Evolutionary conservation across 1,140 invertebrate genomes (phyloP).

Genomic region (Meloidogyne hapla): DNA sequence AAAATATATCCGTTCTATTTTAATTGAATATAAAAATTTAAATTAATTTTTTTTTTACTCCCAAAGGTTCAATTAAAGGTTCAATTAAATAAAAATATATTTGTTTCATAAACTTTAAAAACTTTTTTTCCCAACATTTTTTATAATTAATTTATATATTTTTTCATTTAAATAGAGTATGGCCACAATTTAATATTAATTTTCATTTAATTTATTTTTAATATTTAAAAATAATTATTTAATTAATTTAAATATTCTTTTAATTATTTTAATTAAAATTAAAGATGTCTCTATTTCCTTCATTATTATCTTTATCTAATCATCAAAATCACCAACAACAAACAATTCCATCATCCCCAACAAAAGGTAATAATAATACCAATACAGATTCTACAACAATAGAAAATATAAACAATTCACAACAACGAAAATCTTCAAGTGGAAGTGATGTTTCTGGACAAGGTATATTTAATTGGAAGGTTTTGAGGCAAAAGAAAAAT

Average conservation of each 20-base stretch:
- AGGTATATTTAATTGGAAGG: neutral
- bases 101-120: too few relatives aligned
- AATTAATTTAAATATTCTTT: neutral
- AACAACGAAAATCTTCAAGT: neutral
- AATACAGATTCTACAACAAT: slow-evolving; percentile 1
- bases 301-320: slow-evolving; percentile 13
- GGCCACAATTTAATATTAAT: too few relatives aligned
- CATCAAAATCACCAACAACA: neutral
- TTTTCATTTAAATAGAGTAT: too few relatives aligned
- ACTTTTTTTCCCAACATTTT: too few relatives aligned
- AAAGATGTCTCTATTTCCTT: slow-evolving; percentile 22
- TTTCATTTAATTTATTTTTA: neutral
- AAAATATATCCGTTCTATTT: neutral
- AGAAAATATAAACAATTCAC: neutral
- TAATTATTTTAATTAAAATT: neutral
- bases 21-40: neutral
- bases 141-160: too few relatives aligned
- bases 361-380: neutral
- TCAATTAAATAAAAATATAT: too few relatives aligned
- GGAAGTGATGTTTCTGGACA: neutral
- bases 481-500: neutral
- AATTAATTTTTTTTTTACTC: neutral
- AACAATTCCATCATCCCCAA: slow-evolving; percentile 2
- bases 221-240: neutral
- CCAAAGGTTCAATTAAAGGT: too few relatives aligned